Conservation (phyloP, 2,113 vertebrate genomes). For the Calyptomena viridis region DNA sequence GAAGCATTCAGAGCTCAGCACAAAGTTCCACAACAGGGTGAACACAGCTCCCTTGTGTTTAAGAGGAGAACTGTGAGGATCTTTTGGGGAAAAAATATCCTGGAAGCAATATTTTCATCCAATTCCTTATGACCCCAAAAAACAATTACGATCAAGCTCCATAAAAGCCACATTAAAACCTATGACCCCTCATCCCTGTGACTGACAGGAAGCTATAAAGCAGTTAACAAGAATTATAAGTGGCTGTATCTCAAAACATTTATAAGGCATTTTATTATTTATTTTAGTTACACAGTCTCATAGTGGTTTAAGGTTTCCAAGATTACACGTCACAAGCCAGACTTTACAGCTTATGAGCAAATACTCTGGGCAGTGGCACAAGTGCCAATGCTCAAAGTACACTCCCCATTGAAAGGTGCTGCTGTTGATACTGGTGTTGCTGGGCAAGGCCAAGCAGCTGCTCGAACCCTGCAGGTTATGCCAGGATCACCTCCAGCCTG, state of each 20-base stretch:
- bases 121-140: neutral
- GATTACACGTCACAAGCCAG: slow-evolving; percentile 6
- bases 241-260: neutral
- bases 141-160: neutral
- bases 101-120: neutral
- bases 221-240: neutral
- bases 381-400: fast-evolving
- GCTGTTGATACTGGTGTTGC: neutral
- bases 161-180: neutral
- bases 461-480: neutral
- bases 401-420: neutral
- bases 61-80: neutral
- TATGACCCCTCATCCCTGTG: fast-evolving
- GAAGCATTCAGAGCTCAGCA: neutral
- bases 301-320: neutral
- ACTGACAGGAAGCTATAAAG: neutral
- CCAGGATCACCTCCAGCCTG: fast-evolving
- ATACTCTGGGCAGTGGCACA: neutral
- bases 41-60: neutral
- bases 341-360: neutral
- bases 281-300: slow-evolving; percentile 40
- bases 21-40: fast-evolving
- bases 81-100: neutral
- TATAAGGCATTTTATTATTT: neutral
- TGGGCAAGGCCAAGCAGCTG: neutral